Conservation (phyloP, 2,888 invertebrate species). For the Thecocarcelia acutangulata region DNA sequence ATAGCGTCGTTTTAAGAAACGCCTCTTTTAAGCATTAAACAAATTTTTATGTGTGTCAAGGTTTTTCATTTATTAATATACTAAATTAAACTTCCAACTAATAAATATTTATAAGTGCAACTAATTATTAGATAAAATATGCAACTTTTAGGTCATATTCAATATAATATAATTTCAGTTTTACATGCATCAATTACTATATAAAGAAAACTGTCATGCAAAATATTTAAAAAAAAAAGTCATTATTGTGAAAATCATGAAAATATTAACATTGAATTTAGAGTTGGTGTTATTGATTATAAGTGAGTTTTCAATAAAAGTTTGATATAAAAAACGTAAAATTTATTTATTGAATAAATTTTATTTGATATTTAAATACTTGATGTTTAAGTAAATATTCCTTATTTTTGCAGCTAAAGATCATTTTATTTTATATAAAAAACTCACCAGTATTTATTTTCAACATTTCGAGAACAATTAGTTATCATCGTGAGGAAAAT, state of each 20-base stretch:
- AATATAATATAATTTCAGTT: conserved; percentile 3
- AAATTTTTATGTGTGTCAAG: conserved; percentile 2
- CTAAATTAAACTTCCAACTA: conserved; percentile 12
- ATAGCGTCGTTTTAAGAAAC: not conserved
- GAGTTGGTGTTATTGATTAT: not conserved
- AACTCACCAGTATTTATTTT: too few species aligned
- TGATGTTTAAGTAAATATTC: too few species aligned
- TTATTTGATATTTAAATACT: too few species aligned
- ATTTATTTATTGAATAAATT: too few species aligned
- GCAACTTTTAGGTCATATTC: conserved; percentile 24
- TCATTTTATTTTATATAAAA: too few species aligned
- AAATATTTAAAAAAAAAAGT: conserved; percentile 12
- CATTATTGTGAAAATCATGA: conserved; percentile 46
- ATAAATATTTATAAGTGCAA: conserved; percentile 24
- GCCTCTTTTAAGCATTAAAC: not conserved
- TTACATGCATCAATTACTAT: conserved; percentile 21
- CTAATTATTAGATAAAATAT: conserved; percentile 40
- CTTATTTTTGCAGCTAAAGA: too few species aligned
- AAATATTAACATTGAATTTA: conserved; percentile 35
- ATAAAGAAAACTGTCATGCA: conserved; percentile 43
- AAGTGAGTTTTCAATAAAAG: conserved; percentile 42
- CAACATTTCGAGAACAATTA: too few species aligned
- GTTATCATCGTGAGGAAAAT: too few species aligned
- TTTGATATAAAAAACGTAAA: too few species aligned
- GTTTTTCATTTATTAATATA: conserved; percentile 8